phyloP scores from a whole-genome alignment of 1,140 invertebrate genomes.

The Babylonia areolata region DNA sequence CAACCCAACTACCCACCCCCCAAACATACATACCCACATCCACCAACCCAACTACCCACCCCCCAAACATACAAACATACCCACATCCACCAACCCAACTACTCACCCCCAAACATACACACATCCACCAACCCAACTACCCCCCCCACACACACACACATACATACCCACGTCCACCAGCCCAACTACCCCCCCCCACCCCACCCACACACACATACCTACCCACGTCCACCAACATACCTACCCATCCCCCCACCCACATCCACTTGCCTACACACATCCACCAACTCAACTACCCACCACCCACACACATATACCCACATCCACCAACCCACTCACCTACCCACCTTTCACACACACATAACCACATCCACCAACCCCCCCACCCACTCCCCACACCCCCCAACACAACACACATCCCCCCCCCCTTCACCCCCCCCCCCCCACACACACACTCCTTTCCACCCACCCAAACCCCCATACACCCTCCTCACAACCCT shows the following conservation, averaged over 20 bases:
- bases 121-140: no score
- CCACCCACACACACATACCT: no score
- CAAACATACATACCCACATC: no score
- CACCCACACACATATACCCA: conserved; percentile 14
- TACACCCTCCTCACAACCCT: not conserved
- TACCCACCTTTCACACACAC: not conserved
- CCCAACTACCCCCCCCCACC: not conserved
- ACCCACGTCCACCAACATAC: not conserved
- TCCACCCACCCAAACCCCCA: not conserved
- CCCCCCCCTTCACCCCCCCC: not conserved
- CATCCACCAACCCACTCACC: conserved; percentile 2
- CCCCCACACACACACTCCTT: not conserved
- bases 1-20: no score
- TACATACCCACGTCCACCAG: not conserved
- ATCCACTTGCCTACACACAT: not conserved
- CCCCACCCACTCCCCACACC: not conserved
- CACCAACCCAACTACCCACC: no score
- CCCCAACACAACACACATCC: not conserved
- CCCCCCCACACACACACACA: not conserved
- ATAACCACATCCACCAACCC: not conserved
- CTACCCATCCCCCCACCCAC: not conserved
- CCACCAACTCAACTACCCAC: not conserved
- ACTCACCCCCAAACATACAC: no score
- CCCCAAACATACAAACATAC: no score
- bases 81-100: no score